Percentiles rank a stretch among this genome's conserved stretches.
phyloP scores from a whole-genome alignment of 2,888 invertebrate species.

The Psylliodes chrysocephalus region DNA sequence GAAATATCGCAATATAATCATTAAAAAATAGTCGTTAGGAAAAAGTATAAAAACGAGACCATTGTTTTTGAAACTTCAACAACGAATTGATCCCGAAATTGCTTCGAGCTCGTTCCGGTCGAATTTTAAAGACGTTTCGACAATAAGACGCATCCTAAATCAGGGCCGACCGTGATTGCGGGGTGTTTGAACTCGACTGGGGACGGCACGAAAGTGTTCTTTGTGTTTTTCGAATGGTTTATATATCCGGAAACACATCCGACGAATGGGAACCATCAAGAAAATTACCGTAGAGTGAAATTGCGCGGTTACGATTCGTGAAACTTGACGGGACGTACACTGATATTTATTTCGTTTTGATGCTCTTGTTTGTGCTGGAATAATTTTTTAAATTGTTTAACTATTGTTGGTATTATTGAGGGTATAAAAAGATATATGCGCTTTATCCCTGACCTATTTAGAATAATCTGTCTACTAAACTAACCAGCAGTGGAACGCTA shows the following conservation, averaged over 20 bases:
- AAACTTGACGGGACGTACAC: neutral
- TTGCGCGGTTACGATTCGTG: neutral
- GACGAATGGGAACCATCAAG: constrained; percentile 2
- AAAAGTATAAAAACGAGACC: too few species aligned
- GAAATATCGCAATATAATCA: too few species aligned
- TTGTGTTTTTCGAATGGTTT: constrained; percentile 17
- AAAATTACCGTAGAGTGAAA: constrained; percentile 9
- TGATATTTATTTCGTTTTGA: neutral
- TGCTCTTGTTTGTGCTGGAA: neutral
- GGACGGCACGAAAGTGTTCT: constrained; percentile 11
- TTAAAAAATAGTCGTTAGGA: too few species aligned
- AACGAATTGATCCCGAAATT: neutral
- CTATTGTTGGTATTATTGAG: too few species aligned
- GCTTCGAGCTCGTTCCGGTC: neutral
- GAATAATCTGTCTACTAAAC: too few species aligned
- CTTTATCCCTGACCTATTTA: too few species aligned
- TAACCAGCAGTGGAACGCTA: too few species aligned
- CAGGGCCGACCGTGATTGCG: constrained; percentile 11
- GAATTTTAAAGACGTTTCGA: neutral
- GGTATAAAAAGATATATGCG: too few species aligned
- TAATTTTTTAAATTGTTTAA: too few species aligned
- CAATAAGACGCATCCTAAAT: constrained; percentile 13
- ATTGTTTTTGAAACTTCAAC: too few species aligned
- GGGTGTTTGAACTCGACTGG: constrained; percentile 20
- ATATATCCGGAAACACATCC: constrained; percentile 10